Percentiles rank a stretch among this genome's conserved stretches.
Conservation (phyloP, 37 sponge, comb jelly and placozoan species). For the Ephydatia muelleri region DNA sequence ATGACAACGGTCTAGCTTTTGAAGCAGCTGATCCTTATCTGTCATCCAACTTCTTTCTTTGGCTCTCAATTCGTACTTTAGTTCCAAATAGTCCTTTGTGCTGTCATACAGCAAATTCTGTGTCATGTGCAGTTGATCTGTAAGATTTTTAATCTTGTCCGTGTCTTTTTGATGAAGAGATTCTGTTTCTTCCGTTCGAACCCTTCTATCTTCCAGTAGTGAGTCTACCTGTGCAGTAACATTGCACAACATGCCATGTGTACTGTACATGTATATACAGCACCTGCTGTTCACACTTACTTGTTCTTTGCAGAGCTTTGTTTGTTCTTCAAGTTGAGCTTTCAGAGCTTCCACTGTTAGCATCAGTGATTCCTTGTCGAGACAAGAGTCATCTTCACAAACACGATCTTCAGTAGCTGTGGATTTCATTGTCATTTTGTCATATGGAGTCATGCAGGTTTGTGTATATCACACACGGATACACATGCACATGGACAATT, state of each 20-base stretch:
- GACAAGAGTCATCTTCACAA: background rate
- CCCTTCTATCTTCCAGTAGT: constrained; percentile 87
- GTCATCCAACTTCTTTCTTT: constrained; percentile 89
- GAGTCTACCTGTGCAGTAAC: constrained; percentile 65
- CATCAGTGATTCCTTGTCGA: constrained; percentile 62
- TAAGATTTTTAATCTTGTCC: constrained; percentile 64
- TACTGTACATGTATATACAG: too few relatives aligned
- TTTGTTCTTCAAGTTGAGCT: constrained; percentile 94
- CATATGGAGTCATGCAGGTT: too few relatives aligned
- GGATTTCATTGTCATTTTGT: too few relatives aligned
- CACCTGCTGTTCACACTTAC: too few relatives aligned
- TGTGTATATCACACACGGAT: background rate
- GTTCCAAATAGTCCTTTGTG: constrained; percentile 93
- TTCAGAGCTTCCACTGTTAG: constrained; percentile 87
- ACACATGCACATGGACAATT: background rate
- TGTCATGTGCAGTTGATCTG: constrained; percentile 86
- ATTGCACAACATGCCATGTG: background rate
- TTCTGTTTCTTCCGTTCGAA: constrained; percentile 76
- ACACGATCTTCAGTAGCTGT: background rate
- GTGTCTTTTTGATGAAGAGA: constrained; percentile 65
- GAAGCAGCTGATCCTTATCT: constrained; percentile 88
- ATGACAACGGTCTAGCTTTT: constrained; percentile 74
- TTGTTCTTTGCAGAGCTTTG: constrained; percentile 89
- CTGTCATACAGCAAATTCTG: constrained; percentile 94
- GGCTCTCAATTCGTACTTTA: constrained; percentile 90